phyloP scores from a whole-genome alignment of 2,113 vertebrate species.

The Neomonachus schauinslandi region DNA sequence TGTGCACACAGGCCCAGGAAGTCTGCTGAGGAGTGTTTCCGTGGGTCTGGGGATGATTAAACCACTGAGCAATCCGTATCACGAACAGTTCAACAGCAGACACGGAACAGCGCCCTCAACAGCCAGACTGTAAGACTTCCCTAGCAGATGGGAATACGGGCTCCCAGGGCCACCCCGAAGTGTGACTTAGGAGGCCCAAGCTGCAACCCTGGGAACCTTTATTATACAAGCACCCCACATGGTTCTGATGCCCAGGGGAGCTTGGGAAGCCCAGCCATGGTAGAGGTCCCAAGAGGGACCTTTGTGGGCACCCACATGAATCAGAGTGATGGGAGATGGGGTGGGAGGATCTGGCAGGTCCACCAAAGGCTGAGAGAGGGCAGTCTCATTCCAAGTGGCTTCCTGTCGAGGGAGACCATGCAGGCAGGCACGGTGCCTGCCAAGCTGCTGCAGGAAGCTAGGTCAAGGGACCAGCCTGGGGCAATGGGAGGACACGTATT shows the following conservation, averaged over 20 bases:
- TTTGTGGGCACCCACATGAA: background rate
- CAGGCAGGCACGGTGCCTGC: background rate
- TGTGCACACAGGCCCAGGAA: background rate
- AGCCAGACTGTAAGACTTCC: too few relatives aligned
- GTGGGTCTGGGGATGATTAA: background rate
- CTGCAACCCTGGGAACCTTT: background rate
- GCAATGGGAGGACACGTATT: background rate
- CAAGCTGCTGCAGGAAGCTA: background rate
- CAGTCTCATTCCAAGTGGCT: background rate
- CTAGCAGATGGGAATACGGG: background rate
- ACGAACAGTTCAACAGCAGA: background rate
- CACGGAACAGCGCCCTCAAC: background rate
- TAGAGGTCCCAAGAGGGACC: background rate
- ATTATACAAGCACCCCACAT: background rate
- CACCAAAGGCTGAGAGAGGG: background rate
- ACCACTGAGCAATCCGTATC: background rate
- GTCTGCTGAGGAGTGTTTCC: background rate
- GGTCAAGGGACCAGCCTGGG: too few relatives aligned
- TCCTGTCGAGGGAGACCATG: background rate
- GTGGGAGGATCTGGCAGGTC: background rate
- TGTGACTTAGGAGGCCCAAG: background rate
- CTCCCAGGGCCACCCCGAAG: too few relatives aligned
- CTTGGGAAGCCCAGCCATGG: background rate
- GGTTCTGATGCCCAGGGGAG: background rate
- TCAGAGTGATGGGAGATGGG: background rate